phyloP scores from a whole-genome alignment of 1,140 invertebrate species.

The Trichogramma pretiosum region DNA sequence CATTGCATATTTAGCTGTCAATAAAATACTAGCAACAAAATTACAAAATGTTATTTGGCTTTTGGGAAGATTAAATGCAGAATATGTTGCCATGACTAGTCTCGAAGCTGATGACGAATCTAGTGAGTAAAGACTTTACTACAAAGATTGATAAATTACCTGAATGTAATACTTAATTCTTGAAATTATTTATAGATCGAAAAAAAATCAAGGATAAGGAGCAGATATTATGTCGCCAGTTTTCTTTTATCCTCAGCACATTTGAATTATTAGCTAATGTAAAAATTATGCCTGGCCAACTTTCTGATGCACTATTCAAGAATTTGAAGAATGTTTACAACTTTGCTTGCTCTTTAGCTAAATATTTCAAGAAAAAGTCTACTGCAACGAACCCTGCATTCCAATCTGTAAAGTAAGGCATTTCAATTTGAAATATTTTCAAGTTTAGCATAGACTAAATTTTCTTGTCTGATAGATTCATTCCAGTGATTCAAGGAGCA shows the following conservation, averaged over 20 bases:
- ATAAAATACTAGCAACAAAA: slow-evolving; percentile 37
- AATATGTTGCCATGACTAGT: slow-evolving; percentile 31
- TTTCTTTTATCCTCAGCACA: slow-evolving; percentile 39
- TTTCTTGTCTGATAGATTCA: slow-evolving; percentile 43
- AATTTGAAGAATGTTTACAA: slow-evolving; percentile 43
- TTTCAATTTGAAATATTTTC: background rate
- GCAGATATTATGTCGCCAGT: slow-evolving; percentile 40
- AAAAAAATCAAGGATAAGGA: slow-evolving; percentile 41
- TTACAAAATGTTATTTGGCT: slow-evolving; percentile 42
- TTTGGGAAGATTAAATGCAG: slow-evolving; percentile 40
- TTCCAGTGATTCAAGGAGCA: slow-evolving; percentile 48
- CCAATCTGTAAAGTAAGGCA: slow-evolving; percentile 39
- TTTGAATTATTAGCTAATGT: slow-evolving; percentile 36
- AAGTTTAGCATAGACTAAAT: no score
- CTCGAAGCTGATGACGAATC: slow-evolving; percentile 28
- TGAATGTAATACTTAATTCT: no score
- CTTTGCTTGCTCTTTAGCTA: slow-evolving; percentile 40
- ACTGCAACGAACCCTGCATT: slow-evolving; percentile 40
- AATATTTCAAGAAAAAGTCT: slow-evolving; percentile 44
- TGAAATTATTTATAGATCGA: slow-evolving; percentile 25
- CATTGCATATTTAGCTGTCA: slow-evolving; percentile 35
- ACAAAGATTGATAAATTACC: no score
- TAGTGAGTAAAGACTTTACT: slow-evolving; percentile 23
- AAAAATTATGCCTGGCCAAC: slow-evolving; percentile 31
- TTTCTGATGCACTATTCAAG: slow-evolving; percentile 41